Evolutionary conservation across 2,888 invertebrate species (phyloP).

Genomic region (Altica lythri): DNA sequence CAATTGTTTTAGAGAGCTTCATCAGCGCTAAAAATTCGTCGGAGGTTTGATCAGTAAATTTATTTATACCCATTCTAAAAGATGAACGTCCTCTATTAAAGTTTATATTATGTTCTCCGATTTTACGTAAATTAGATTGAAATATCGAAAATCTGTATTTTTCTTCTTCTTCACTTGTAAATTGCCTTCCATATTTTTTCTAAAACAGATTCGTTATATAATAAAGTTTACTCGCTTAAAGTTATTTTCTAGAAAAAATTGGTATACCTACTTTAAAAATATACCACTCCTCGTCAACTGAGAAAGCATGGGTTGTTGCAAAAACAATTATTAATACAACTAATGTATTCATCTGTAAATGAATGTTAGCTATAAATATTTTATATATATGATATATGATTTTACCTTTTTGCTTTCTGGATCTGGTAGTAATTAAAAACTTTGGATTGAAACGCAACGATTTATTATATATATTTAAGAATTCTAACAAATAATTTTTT

Average conservation of each 20-base stretch:
- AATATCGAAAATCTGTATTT: slow-evolving; percentile 9
- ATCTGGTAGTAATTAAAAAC: too few species aligned
- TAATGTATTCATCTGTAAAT: neutral
- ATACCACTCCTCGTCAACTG: neutral
- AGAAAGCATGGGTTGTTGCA: slow-evolving; percentile 3
- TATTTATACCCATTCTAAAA: slow-evolving; percentile 17
- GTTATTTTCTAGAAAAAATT: too few species aligned
- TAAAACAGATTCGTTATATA: too few species aligned
- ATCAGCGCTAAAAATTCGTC: slow-evolving; percentile 19
- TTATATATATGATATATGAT: too few species aligned
- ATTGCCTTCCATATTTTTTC: slow-evolving; percentile 8
- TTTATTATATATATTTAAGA: too few species aligned
- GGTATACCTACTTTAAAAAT: slow-evolving; percentile 2
- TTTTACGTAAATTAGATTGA: slow-evolving; percentile 14
- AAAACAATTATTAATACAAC: neutral
- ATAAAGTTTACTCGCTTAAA: too few species aligned
- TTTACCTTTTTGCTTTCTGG: too few species aligned
- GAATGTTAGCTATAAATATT: too few species aligned
- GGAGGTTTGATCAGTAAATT: slow-evolving; percentile 19
- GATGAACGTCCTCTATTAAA: neutral
- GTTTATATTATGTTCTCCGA: slow-evolving; percentile 20
- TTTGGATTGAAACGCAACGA: too few species aligned
- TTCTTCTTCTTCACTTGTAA: slow-evolving; percentile 11
- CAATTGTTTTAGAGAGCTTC: neutral
- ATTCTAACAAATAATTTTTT: too few species aligned